phyloP scores from a whole-genome alignment of 2,888 invertebrate species.

The Chymomyza amoena region DNA sequence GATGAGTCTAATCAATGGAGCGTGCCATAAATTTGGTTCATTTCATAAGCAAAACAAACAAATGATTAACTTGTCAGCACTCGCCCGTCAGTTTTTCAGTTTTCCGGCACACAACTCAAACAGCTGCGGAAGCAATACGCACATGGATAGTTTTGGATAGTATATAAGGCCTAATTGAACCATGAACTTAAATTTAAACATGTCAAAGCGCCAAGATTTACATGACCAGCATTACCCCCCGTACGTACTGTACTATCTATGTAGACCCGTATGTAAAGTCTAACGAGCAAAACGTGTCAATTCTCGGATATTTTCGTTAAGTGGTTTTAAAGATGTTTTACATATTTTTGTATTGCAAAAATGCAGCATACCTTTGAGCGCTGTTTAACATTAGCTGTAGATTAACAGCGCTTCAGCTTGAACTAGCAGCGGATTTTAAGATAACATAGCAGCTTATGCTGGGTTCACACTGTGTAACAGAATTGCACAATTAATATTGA shows the following conservation, averaged over 20 bases:
- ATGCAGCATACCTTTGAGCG: background rate
- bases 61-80: background rate
- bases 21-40: constrained; percentile 34
- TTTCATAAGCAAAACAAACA: constrained; percentile 37
- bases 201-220: constrained; percentile 13
- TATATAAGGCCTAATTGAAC: constrained; percentile 46
- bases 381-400: background rate
- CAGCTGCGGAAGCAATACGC: background rate
- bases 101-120: background rate
- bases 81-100: background rate
- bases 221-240: background rate
- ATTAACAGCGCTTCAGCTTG: background rate
- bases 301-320: background rate
- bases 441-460: too few relatives aligned
- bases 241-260: background rate
- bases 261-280: constrained; percentile 18
- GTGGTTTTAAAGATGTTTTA: background rate
- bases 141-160: background rate
- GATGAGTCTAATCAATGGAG: constrained; percentile 2
- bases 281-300: background rate
- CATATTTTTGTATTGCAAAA: background rate
- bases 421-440: too few relatives aligned
- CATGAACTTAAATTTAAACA: constrained; percentile 64
- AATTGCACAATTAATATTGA: too few relatives aligned
- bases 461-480: too few relatives aligned